These are phyloP conservation scores for Labroides dimidiatus DNA, from an alignment of 2,797 vertebrate species.

Conservation along the genomic window DNA sequence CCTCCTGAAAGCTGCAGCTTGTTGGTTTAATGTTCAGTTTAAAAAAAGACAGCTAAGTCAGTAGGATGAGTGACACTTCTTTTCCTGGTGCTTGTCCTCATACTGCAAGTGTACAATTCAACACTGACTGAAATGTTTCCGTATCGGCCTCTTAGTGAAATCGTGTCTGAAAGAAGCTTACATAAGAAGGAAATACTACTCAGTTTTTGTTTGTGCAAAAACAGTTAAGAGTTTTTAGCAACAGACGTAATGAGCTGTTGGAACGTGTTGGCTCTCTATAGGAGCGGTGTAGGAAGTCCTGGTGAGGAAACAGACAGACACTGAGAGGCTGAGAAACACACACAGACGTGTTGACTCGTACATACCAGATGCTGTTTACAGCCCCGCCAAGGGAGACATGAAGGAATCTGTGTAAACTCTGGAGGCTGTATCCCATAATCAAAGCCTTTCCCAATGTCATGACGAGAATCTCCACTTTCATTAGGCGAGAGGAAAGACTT, in stretches of 20 bases:
- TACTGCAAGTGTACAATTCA: too few relatives aligned
- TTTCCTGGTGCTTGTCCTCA: too few relatives aligned
- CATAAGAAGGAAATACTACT: too few relatives aligned
- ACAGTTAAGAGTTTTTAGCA: neutral
- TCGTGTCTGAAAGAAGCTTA: too few relatives aligned
- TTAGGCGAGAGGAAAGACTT: neutral
- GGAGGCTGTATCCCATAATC: neutral
- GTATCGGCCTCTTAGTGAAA: too few relatives aligned
- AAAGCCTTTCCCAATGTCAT: neutral
- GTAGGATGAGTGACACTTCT: too few relatives aligned
- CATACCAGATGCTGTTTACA: constrained; percentile 51
- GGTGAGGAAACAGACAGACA: constrained; percentile 21
- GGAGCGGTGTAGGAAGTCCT: constrained; percentile 23
- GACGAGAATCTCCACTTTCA: neutral
- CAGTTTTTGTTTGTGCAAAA: too few relatives aligned
- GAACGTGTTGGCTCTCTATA: constrained; percentile 28
- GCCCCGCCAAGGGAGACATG: constrained; percentile 7
- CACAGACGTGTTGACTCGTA: constrained; percentile 49
- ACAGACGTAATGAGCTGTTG: constrained; percentile 30
- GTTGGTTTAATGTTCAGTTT: too few relatives aligned
- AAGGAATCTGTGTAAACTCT: constrained; percentile 17
- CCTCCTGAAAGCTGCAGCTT: too few relatives aligned
- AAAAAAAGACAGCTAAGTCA: too few relatives aligned
- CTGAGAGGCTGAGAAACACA: constrained; percentile 17
- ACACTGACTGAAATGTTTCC: too few relatives aligned